Conservation (phyloP, 2,797 vertebrate species). For the Phalloptychus januarius region DNA sequence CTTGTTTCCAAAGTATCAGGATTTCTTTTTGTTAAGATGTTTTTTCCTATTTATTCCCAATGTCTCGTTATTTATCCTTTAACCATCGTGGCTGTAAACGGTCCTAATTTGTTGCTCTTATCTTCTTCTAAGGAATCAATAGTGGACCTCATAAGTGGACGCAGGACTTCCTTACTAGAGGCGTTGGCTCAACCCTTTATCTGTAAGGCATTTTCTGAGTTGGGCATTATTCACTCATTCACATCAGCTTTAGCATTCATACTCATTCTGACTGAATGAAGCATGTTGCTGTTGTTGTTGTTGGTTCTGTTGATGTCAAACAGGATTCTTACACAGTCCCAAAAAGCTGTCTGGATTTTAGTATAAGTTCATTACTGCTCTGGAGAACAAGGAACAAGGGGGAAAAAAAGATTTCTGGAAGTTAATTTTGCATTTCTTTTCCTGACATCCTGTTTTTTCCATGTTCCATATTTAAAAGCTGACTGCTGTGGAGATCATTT, state of each 20-base stretch:
- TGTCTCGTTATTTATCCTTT: background rate
- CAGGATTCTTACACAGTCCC: background rate
- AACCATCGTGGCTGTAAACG: background rate
- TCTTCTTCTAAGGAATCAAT: constrained; percentile 56
- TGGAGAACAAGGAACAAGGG: background rate
- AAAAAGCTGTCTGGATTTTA: background rate
- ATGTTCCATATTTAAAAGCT: background rate
- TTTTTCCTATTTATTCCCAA: background rate
- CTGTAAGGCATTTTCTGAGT: constrained; percentile 51
- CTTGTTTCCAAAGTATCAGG: background rate
- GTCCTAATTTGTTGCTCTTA: background rate
- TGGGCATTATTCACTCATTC: background rate
- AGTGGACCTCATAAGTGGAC: constrained; percentile 55
- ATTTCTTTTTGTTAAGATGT: background rate
- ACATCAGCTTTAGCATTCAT: background rate
- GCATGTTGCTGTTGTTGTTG: background rate
- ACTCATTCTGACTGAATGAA: background rate
- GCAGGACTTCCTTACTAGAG: background rate
- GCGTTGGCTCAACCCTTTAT: constrained; percentile 13
- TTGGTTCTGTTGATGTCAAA: background rate
- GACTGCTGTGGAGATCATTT: background rate
- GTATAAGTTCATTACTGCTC: background rate
- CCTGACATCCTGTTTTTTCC: background rate
- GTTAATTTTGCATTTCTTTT: background rate
- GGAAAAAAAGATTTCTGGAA: background rate